Conservation (phyloP, 2,797 vertebrate genomes). For the Petrocephalus sullivani region DNA sequence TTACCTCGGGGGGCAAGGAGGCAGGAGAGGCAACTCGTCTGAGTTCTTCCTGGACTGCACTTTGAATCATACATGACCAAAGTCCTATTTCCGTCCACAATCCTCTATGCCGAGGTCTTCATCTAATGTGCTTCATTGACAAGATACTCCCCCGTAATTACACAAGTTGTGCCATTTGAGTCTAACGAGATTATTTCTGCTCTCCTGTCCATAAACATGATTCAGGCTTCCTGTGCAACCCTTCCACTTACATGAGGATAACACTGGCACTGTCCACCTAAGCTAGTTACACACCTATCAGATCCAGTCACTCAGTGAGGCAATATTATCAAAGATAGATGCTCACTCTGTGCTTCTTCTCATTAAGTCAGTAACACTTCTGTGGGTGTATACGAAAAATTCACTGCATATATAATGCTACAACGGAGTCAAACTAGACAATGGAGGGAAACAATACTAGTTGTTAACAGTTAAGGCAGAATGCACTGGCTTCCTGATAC, state of each 20-base stretch:
- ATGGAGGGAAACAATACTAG: neutral
- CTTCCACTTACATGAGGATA: neutral
- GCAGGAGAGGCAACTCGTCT: neutral
- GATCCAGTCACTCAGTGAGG: neutral
- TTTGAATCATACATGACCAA: neutral
- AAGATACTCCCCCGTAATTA: neutral
- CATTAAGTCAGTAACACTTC: neutral
- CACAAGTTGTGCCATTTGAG: neutral
- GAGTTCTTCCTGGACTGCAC: neutral
- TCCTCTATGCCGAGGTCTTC: neutral
- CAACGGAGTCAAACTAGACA: neutral
- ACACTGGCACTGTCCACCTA: neutral
- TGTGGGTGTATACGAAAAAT: neutral
- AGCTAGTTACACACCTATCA: neutral
- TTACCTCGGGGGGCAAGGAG: neutral
- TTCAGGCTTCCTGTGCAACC: neutral
- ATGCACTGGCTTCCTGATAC: neutral
- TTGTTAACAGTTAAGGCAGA: slow-evolving; percentile 9
- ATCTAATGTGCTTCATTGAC: neutral
- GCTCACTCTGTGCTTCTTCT: slow-evolving; percentile 3
- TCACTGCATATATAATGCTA: neutral
- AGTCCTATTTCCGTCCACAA: neutral
- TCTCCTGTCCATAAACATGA: neutral
- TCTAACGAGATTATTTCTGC: too few relatives aligned
- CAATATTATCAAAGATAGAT: neutral